These are phyloP conservation scores for Caenorhabditis virilis DNA, from an alignment of 2,888 invertebrate species.

Conservation along the genomic window DNA sequence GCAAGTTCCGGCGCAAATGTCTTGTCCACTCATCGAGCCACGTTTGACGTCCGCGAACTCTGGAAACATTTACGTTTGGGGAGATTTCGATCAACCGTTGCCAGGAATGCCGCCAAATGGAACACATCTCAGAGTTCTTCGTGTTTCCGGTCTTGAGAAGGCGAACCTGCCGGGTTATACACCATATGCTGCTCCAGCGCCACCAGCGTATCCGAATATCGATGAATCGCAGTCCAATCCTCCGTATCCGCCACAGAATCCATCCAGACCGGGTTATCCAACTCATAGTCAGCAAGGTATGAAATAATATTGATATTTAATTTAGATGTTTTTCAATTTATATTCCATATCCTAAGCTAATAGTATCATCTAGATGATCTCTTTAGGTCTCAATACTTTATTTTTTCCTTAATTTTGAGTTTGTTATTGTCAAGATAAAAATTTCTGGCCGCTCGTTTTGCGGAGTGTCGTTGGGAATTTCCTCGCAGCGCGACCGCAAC, in stretches of 20 bases:
- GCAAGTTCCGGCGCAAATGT: conserved; percentile 64
- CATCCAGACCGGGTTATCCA: conserved; percentile 4
- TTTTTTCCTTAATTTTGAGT: no score
- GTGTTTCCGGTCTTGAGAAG: conserved; percentile 47
- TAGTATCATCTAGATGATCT: no score
- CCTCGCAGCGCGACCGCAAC: no score
- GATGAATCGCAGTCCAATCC: conserved; percentile 15
- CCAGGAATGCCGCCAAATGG: conserved; percentile 65
- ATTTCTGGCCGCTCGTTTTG: no score
- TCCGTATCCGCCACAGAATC: conserved; percentile 1
- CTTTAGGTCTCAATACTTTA: no score
- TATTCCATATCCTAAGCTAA: no score
- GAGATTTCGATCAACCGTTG: conserved; percentile 66
- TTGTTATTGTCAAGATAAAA: no score
- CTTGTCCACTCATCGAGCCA: conserved; percentile 66
- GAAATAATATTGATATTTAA: no score
- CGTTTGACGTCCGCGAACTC: conserved; percentile 63
- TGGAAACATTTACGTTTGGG: conserved; percentile 66
- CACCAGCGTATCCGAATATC: conserved; percentile 45
- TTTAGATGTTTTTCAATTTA: no score
- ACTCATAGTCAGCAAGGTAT: no score
- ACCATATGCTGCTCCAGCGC: conserved; percentile 17
- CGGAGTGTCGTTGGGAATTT: no score
- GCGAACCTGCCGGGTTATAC: conserved; percentile 40
- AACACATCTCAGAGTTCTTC: conserved; percentile 64